Evolutionary conservation across 37 sponge, comb jelly and placozoan species (phyloP).

Genomic region (Bolinopsis microptera): DNA sequence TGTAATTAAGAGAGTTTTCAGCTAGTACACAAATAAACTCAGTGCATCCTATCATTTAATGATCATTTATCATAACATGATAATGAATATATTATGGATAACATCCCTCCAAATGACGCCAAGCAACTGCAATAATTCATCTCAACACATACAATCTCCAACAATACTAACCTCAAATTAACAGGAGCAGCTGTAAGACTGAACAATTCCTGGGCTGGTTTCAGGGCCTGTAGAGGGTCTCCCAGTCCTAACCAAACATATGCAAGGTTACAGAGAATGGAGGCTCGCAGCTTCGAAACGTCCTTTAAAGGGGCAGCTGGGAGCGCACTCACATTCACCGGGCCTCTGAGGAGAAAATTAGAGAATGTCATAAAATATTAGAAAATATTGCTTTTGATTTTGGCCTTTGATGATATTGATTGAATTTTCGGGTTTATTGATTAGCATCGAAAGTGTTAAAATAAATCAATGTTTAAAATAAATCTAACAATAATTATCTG

Average conservation of each 20-base stretch:
- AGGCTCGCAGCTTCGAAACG: neutral
- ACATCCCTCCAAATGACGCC: neutral
- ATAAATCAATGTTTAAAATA: too few species aligned
- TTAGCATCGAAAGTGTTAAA: too few species aligned
- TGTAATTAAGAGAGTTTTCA: neutral
- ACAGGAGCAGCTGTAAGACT: neutral
- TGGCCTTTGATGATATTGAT: too few species aligned
- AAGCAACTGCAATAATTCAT: too few species aligned
- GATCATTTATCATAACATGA: too few species aligned
- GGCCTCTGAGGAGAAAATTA: neutral
- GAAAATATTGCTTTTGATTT: too few species aligned
- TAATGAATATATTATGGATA: neutral
- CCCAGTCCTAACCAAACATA: conserved; percentile 90
- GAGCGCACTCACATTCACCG: neutral
- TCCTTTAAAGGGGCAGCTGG: conserved; percentile 12
- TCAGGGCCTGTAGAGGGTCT: conserved; percentile 83
- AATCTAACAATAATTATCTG: too few species aligned
- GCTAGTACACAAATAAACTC: too few species aligned
- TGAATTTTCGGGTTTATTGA: too few species aligned
- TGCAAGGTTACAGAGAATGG: conserved; percentile 62
- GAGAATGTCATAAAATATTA: too few species aligned
- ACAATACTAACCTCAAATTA: neutral
- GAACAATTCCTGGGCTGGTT: conserved; percentile 76
- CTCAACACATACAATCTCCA: too few species aligned
- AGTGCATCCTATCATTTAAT: neutral